Base-by-base conservation (phyloP, 2,113 vertebrate genomes). In the Rhinolophus ferrumequinum region DNA sequence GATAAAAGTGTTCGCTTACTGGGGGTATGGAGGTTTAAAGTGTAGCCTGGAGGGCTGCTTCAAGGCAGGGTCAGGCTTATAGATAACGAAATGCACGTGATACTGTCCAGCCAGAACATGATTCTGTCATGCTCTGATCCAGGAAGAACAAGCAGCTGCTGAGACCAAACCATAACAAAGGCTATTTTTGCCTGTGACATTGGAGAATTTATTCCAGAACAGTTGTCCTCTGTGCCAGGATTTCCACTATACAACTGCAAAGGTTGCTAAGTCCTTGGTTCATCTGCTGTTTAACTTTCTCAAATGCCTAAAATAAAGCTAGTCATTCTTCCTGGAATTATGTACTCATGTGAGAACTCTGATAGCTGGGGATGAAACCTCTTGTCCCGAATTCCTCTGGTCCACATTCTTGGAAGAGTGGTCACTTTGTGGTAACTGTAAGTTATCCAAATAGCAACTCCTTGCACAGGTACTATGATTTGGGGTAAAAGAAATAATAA, bases 261-360 rank as follows among this genome's bases (percentile, higher is more conserved):
- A 97, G 90, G 97, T 97, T 92, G 33, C 41, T 16, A 1, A 95
- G 95, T 98, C 96, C 92, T 98, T 98, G 93, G 44, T 70, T 98
- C 84, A 84, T 66, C 84, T 96, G 75, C 86, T 97, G 28, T 16
- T 0, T 73, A 67, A 94, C 33, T 81, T 76, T 35, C 8, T 62
- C 10, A 3, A 69, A 86, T 88, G 24, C 77, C 90, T 92, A 92
- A 96, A 56, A 66, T 56, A 94, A 94, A 93, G 58, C 13, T 92
- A 38, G 86, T 79, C 52, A 76, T n/a, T 19, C 24, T 72, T 64
- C 66, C 35, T 64, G 79, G 14, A 82, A 87, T 21, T 72, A 52
- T 41, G 54, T 41, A 92, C n/a, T 64, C 22, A 14, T 26, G 9
- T 44, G 30, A 95, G 60, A 94, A 93, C 38, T 67, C 83, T 90